These are phyloP conservation scores for Endotricha flammealis DNA, from an alignment of 2,888 invertebrate species.

Conservation along the genomic window DNA sequence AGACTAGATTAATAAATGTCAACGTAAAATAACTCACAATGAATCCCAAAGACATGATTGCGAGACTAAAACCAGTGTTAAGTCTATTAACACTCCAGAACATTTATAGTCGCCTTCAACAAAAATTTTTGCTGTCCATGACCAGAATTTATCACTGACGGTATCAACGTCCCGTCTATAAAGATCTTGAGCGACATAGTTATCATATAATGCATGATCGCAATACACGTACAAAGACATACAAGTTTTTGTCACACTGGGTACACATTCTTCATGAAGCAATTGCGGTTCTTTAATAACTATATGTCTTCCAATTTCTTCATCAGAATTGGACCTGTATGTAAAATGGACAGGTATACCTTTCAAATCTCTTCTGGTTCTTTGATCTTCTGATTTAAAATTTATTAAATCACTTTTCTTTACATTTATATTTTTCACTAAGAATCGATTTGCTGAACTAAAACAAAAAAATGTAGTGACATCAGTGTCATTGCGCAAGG, in stretches of 20 bases:
- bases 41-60: conserved; percentile 71
- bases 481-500: no score
- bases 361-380: conserved; percentile 36
- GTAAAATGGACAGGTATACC: conserved; percentile 48
- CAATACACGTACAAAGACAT: conserved; percentile 76
- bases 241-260: conserved; percentile 69
- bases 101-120: conserved; percentile 84
- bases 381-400: conserved; percentile 26
- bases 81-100: conserved; percentile 82
- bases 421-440: conserved; percentile 56
- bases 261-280: conserved; percentile 62
- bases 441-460: conserved; percentile 58
- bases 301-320: conserved; percentile 31
- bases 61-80: conserved; percentile 81
- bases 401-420: conserved; percentile 39
- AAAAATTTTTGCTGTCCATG: conserved; percentile 87
- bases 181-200: conserved; percentile 39
- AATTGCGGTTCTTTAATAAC: conserved; percentile 55
- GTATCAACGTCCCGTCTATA: conserved; percentile 30
- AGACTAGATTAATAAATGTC: no score
- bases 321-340: conserved; percentile 34
- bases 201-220: conserved; percentile 58
- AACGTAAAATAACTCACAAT: conserved; percentile 48
- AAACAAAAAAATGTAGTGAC: conserved; percentile 17
- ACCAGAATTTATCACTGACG: conserved; percentile 60